A percentile compares a stretch with the other conserved stretches of the same genome.
These are phyloP conservation scores for Proterorhinus semilunaris DNA, from an alignment of 2,113 vertebrate species.

Conservation along the genomic window DNA sequence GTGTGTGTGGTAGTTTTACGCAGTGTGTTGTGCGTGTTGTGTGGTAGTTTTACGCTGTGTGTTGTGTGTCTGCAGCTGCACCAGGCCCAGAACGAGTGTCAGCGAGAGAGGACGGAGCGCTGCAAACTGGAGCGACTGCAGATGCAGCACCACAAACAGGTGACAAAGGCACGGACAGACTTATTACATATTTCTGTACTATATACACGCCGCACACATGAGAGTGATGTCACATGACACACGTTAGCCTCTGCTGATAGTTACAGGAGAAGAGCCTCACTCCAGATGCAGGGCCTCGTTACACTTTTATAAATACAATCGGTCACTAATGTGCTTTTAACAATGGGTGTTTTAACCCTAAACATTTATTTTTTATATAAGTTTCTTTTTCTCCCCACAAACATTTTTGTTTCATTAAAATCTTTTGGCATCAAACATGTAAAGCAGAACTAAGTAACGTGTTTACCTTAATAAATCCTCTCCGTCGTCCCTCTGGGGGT, in stretches of 20 bases:
- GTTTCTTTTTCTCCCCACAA: no score
- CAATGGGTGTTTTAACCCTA: no score
- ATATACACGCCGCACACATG: not conserved
- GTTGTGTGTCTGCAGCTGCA: slow-evolving; percentile 77
- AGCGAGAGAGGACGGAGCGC: slow-evolving; percentile 85
- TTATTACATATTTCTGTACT: not conserved
- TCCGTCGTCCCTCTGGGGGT: no score
- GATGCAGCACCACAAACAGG: slow-evolving; percentile 94
- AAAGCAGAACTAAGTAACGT: no score
- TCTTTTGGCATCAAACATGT: no score
- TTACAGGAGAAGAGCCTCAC: slow-evolving; percentile 42
- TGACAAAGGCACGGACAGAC: slow-evolving; percentile 52
- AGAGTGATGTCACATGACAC: not conserved
- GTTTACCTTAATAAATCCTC: no score
- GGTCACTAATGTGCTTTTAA: no score
- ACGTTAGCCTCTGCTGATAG: not conserved
- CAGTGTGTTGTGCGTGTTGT: no score
- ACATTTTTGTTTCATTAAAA: no score
- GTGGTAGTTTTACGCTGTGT: no score
- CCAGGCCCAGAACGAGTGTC: slow-evolving; percentile 87
- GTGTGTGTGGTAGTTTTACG: not conserved
- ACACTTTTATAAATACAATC: no score
- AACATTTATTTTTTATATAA: no score
- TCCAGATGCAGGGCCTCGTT: slow-evolving; percentile 14
- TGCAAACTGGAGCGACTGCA: slow-evolving; percentile 90